Base-by-base conservation (phyloP, 1,140 invertebrate genomes). In the Tetraneura akinire region DNA sequence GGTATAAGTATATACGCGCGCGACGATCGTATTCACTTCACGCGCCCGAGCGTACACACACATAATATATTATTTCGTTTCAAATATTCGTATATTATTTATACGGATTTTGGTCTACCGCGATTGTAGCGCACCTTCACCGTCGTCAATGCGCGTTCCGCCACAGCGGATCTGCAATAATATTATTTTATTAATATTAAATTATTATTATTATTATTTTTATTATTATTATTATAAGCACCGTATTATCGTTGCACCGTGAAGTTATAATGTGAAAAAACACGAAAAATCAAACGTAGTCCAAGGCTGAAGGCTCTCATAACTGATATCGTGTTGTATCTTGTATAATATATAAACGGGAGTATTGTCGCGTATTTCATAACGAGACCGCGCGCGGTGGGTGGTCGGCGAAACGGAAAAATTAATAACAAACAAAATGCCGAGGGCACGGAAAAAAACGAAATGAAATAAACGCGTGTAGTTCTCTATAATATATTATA, bases 231-330 rank as follows among this genome's bases (percentile, higher is more conserved):
- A 21, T 55, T n/a, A 76, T 37, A 60, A 78, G 32, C 8, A 37
- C 62, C 62, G 37, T 55, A 78, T 76, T 76, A 76, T 76, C 73
- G 73, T 16, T 23, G 73, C 57, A 76, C 53, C 55, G 55, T 78
- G 74, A 78, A 78, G 74, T 55, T 37, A 4, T 29, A 78, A n/a
- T n/a, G n/a, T 45, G 53, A 47, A 62, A 78, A 78, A 62, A 78
- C 32, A 45, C 80, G 45, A 42, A 71, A 64, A 53, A 68, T 71
- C 57, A 60, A 71, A 68, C 68, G 73, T 47, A 45, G 60, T 80
- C 64, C 64, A 66, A 80, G 62, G 60, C 49, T 71, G 49, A 66
- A 80, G 62, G 60, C 49, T 71, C 80, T 18, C n/a, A 16, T 70
- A 37, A 37, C 3, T 4, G 8, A 37, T 37, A 37, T 37, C n/a